phyloP scores from a whole-genome alignment of 1,140 invertebrate genomes.

The Ridgeia piscesae region DNA sequence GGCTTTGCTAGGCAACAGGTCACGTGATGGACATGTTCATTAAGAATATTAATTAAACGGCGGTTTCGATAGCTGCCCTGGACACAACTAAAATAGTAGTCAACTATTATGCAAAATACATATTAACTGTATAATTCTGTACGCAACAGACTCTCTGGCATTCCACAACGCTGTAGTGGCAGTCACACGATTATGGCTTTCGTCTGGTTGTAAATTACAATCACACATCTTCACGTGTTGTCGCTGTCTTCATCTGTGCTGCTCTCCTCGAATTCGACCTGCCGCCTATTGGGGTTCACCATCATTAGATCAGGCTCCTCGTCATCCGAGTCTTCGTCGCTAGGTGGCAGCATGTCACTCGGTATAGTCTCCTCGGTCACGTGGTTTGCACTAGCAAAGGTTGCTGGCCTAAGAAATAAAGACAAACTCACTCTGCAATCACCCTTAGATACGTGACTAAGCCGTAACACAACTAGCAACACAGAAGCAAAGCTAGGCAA shows the following conservation, averaged over 20 bases:
- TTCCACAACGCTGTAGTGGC: not conserved
- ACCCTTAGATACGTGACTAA: no score
- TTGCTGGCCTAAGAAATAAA: conserved; percentile 35
- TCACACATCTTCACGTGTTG: conserved; percentile 8
- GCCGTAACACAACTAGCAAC: no score
- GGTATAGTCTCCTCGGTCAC: conserved; percentile 36
- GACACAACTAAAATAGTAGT: not conserved
- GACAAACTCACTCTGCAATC: no score
- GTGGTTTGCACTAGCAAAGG: conserved; percentile 32
- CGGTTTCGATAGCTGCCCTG: not conserved
- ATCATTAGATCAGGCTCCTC: conserved; percentile 28
- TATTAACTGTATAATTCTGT: no score
- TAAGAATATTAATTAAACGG: not conserved
- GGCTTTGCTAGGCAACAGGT: no score
- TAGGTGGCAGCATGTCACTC: conserved; percentile 46
- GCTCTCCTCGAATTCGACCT: conserved; percentile 20
- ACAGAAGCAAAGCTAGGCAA: no score
- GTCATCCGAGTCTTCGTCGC: conserved; percentile 37
- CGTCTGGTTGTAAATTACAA: not conserved
- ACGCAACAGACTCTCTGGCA: not conserved
- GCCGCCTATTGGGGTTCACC: conserved; percentile 39
- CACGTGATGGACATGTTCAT: no score
- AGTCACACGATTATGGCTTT: not conserved
- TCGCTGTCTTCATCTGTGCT: conserved; percentile 33
- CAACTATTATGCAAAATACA: no score